These are phyloP conservation scores for Neolamprologus modestus DNA, from an alignment of 2,113 vertebrate genomes.

Conservation along the genomic window DNA sequence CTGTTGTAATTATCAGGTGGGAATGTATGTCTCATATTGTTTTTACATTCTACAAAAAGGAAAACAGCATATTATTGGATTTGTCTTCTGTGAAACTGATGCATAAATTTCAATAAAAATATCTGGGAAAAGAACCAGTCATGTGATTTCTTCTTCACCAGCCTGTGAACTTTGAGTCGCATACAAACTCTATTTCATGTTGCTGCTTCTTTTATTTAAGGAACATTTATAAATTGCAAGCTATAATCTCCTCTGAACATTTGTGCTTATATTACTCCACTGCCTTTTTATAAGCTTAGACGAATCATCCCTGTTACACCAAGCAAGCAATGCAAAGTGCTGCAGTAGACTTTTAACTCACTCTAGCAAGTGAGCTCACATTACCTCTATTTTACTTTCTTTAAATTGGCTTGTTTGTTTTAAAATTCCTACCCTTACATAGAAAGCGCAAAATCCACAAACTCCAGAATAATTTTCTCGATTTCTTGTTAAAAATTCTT, in stretches of 20 bases:
- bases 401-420: neutral
- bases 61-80: neutral
- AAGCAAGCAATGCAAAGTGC: neutral
- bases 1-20: neutral
- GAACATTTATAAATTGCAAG: neutral
- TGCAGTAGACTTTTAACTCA: accelerated
- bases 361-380: neutral
- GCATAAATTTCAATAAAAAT: neutral
- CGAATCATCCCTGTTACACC: neutral
- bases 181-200: neutral
- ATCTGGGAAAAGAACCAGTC: accelerated
- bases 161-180: neutral
- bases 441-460: neutral
- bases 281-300: neutral
- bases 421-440: neutral
- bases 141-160: neutral
- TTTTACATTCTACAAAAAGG: neutral
- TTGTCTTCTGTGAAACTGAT: neutral
- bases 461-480: neutral
- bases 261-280: neutral
- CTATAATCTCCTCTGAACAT: neutral
- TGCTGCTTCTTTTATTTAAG: neutral
- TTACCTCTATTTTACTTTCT: neutral
- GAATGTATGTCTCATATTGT: neutral
- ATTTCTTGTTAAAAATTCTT: neutral